A percentile compares a stretch with the other conserved stretches of the same genome.
These are phyloP conservation scores for Chionodraco myersi DNA, from an alignment of 2,113 vertebrate species.

Conservation along the genomic window DNA sequence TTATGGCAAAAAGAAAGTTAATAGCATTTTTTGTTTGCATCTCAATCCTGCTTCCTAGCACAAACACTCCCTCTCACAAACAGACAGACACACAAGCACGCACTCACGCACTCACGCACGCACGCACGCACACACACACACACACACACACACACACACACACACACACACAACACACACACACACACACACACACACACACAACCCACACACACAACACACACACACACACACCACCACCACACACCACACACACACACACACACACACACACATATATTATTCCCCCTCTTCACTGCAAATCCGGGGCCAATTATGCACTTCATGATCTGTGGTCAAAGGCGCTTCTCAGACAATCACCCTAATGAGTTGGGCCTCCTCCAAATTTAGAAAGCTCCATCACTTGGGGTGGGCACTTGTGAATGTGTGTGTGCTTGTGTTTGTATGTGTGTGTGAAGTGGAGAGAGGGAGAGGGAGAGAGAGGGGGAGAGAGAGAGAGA, in stretches of 20 bases:
- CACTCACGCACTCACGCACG: not conserved
- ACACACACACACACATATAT: not conserved
- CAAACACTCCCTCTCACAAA: constrained; percentile 16
- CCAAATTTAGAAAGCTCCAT: constrained; percentile 61
- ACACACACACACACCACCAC: not conserved
- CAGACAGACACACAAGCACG: not conserved
- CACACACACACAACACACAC: no score
- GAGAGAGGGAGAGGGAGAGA: not conserved
- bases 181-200: not conserved
- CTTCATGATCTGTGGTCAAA: constrained; percentile 75
- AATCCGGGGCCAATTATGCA: constrained; percentile 73
- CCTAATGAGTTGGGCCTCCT: constrained; percentile 74
- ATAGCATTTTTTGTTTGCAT: not conserved
- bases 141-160: no score
- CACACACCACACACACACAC: constrained; percentile 16
- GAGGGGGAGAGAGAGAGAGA: not conserved
- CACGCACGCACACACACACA: not conserved
- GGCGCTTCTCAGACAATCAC: constrained; percentile 73
- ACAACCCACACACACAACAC: no score
- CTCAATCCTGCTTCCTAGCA: constrained; percentile 2
- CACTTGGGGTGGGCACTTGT: constrained; percentile 41
- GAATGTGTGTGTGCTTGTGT: constrained; percentile 7
- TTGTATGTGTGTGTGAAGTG: constrained; percentile 5
- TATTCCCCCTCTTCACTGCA: constrained; percentile 38
- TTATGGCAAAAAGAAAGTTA: not conserved